Percentiles rank a stretch among this genome's conserved stretches.
These are phyloP conservation scores for Andrena praecox DNA, from an alignment of 2,888 invertebrate species.

Conservation along the genomic window DNA sequence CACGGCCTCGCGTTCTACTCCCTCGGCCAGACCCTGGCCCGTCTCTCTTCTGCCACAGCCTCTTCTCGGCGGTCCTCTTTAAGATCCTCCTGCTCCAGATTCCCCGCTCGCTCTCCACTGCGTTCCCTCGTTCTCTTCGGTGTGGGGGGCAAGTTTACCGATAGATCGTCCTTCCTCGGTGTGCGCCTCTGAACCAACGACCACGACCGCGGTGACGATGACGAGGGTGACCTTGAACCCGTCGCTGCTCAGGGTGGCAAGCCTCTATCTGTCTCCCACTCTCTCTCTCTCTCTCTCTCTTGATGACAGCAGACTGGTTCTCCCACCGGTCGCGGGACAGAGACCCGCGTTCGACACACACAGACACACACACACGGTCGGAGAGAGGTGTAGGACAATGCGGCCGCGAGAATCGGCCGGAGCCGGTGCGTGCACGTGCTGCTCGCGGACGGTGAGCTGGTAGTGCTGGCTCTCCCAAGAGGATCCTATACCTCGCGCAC, in stretches of 20 bases:
- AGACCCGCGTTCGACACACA: constrained; percentile 64
- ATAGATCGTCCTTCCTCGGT: not conserved
- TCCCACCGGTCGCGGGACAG: constrained; percentile 39
- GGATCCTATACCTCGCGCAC: not conserved
- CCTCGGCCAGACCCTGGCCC: constrained; percentile 4
- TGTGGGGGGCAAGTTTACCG: not conserved
- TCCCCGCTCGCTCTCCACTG: not conserved
- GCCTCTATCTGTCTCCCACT: not conserved
- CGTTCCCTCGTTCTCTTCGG: not conserved
- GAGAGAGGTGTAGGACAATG: constrained; percentile 30
- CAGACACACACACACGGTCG: constrained; percentile 65
- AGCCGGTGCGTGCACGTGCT: constrained; percentile 29
- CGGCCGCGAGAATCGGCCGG: constrained; percentile 11
- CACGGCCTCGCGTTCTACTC: constrained; percentile 48
- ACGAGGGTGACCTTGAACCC: constrained; percentile 56
- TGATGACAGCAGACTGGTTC: constrained; percentile 16
- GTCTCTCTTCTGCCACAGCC: not conserved
- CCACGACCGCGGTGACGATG: constrained; percentile 29
- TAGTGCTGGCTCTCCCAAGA: constrained; percentile 6
- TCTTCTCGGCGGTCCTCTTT: not conserved
- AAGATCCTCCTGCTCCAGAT: constrained; percentile 40
- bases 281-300: not conserved
- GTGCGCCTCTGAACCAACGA: constrained; percentile 17
- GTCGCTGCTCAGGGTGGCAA: constrained; percentile 41
- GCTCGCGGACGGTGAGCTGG: constrained; percentile 4